phyloP scores from a whole-genome alignment of 2,797 vertebrate genomes.

The Peromyscus aztecus region DNA sequence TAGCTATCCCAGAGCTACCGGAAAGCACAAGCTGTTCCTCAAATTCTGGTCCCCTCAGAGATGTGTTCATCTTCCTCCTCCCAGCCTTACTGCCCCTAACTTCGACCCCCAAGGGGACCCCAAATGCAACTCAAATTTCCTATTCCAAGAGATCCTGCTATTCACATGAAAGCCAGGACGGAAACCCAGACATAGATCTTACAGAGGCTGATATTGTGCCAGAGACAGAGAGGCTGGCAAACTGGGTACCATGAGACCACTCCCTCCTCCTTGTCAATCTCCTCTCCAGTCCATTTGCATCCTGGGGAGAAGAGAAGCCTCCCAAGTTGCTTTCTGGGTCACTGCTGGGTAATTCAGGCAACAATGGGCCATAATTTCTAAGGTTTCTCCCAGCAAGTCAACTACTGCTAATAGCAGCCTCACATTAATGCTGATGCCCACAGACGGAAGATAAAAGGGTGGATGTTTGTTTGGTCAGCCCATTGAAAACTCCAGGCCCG shows the following conservation, averaged over 20 bases:
- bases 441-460: constrained; percentile 70
- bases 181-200: background rate
- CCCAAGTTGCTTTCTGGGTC: constrained; percentile 47
- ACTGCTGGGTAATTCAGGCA: constrained; percentile 46
- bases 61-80: background rate
- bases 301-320: background rate
- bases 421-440: constrained; percentile 46
- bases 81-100: background rate
- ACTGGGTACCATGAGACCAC: background rate
- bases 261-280: background rate
- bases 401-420: constrained; percentile 60
- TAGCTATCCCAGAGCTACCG: background rate
- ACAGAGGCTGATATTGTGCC: background rate
- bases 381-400: constrained; percentile 64
- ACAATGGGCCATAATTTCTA: constrained; percentile 59
- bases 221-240: background rate
- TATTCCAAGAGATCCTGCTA: background rate
- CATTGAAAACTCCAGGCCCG: constrained; percentile 69
- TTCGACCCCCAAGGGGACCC: background rate
- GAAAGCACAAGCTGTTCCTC: background rate
- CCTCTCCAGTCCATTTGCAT: background rate
- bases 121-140: background rate
- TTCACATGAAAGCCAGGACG: background rate
- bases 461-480: constrained; percentile 61
- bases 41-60: background rate